These are phyloP conservation scores for Enteromius radiatus DNA, from an alignment of 2,797 vertebrate genomes.

Conservation along the genomic window DNA sequence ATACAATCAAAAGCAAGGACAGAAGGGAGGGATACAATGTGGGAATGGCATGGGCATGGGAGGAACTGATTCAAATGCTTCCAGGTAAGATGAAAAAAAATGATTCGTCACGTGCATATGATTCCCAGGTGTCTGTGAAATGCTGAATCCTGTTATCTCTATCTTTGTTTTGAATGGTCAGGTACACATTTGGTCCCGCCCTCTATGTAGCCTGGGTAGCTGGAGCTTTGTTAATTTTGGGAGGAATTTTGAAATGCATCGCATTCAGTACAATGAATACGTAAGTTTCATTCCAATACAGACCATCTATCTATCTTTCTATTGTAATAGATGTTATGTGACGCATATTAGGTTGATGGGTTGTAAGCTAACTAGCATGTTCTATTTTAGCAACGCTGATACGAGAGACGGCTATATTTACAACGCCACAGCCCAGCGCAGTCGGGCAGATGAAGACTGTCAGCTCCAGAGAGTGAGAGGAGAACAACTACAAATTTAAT, in stretches of 20 bases:
- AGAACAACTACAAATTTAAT: constrained; percentile 59
- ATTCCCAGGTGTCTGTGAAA: not conserved
- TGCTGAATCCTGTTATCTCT: constrained; percentile 29
- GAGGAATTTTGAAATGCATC: constrained; percentile 86
- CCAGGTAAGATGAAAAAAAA: constrained; percentile 61
- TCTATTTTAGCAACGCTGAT: constrained; percentile 62
- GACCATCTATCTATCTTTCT: not conserved
- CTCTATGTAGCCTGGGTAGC: constrained; percentile 90
- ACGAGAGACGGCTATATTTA: constrained; percentile 63
- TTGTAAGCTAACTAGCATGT: constrained; percentile 6
- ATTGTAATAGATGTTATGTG: not conserved
- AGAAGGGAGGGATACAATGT: constrained; percentile 41
- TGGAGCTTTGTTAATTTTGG: constrained; percentile 83
- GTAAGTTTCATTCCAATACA: constrained; percentile 72
- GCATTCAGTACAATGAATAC: constrained; percentile 83
- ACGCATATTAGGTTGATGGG: not conserved
- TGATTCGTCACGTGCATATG: not conserved
- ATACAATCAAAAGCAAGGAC: constrained; percentile 54
- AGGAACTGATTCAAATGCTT: constrained; percentile 34
- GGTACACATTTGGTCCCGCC: constrained; percentile 91
- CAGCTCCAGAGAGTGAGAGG: constrained; percentile 34
- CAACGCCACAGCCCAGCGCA: constrained; percentile 65
- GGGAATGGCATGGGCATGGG: constrained; percentile 40
- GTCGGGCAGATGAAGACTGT: constrained; percentile 19
- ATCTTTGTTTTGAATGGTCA: constrained; percentile 61